Evolutionary conservation across 92 coral and sea anemone species (phyloP).

Genomic region (Actinostola sp.): DNA sequence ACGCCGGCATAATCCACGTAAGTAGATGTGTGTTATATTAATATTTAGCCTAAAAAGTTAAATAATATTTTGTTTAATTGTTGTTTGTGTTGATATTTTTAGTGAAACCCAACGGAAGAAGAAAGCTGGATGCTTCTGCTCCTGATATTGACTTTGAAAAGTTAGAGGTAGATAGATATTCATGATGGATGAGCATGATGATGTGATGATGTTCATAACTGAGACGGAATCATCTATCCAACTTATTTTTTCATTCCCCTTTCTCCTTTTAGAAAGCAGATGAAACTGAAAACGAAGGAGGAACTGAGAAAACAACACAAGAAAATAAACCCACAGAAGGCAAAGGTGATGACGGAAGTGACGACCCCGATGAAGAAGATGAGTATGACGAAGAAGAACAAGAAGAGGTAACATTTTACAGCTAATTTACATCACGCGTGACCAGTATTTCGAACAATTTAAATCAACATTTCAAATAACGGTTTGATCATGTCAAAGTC

Average conservation of each 20-base stretch:
- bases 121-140: neutral
- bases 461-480: neutral
- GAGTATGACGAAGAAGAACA: conserved; percentile 93
- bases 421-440: neutral
- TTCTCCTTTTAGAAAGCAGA: conserved; percentile 58
- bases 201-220: neutral
- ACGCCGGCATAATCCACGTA: conserved; percentile 11
- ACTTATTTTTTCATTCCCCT: neutral
- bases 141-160: conserved; percentile 22
- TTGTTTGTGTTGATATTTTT: neutral
- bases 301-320: conserved; percentile 33
- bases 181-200: neutral
- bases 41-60: neutral
- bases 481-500: no score
- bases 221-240: neutral
- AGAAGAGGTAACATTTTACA: conserved; percentile 74
- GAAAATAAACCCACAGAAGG: conserved; percentile 31
- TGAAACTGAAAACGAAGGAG: conserved; percentile 56
- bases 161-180: conserved; percentile 18
- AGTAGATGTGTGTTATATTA: neutral
- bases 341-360: conserved; percentile 56
- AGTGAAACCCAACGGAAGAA: conserved; percentile 31
- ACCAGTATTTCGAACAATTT: neutral
- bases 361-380: conserved; percentile 64
- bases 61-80: neutral